Conservation (phyloP, 2,888 invertebrate species). For the Onthophagus sagittarius region DNA sequence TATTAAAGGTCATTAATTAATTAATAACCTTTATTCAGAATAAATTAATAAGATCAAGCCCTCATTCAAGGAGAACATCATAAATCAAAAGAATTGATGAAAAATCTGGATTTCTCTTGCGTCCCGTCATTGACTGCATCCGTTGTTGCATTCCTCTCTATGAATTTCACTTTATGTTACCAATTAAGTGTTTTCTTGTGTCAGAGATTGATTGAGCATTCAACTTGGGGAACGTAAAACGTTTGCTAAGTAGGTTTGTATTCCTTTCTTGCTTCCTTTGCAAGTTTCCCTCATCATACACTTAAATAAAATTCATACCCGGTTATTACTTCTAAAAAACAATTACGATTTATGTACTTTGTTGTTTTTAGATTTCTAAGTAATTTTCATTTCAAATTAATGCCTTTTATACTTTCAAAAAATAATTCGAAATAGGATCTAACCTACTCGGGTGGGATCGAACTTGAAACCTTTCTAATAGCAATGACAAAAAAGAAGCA, state of each 20-base stretch:
- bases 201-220: not conserved
- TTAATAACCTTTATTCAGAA: too few relatives aligned
- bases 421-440: not conserved
- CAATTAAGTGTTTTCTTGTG: not conserved
- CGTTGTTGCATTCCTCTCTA: not conserved
- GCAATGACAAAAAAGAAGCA: too few relatives aligned
- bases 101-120: not conserved
- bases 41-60: too few relatives aligned
- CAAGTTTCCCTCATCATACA: not conserved
- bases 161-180: not conserved
- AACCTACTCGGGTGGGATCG: not conserved
- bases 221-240: not conserved
- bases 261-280: not conserved
- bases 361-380: too few relatives aligned
- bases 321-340: too few relatives aligned
- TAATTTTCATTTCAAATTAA: too few relatives aligned
- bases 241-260: not conserved
- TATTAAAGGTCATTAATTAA: too few relatives aligned
- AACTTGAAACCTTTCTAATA: not conserved
- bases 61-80: too few relatives aligned
- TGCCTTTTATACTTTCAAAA: not conserved
- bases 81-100: not conserved
- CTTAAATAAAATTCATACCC: not conserved
- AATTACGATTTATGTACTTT: too few relatives aligned
- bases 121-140: not conserved